phyloP scores from a whole-genome alignment of 2,797 vertebrate genomes.

The Valencia hispanica region DNA sequence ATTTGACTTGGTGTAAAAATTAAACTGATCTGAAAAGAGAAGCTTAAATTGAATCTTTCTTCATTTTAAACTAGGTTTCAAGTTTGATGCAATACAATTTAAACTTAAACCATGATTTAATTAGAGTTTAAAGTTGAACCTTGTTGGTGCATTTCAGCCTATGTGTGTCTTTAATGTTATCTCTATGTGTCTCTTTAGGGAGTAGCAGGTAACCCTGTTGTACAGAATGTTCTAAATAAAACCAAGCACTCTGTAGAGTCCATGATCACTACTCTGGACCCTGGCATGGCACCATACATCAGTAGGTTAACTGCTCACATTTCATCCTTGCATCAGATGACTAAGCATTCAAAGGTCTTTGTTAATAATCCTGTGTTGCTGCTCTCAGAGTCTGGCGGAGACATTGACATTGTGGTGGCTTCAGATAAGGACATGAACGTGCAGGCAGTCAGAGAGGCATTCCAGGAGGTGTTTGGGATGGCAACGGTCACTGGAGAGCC shows the following conservation, averaged over 20 bases:
- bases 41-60: too few species aligned
- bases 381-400: slow-evolving; percentile 91
- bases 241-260: slow-evolving; percentile 96
- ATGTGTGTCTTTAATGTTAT: too few species aligned
- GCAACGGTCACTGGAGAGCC: slow-evolving; percentile 92
- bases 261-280: slow-evolving; percentile 97
- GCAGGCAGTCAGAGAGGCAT: slow-evolving; percentile 91
- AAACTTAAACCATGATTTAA: too few species aligned
- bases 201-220: slow-evolving; percentile 92
- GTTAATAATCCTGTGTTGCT: not conserved
- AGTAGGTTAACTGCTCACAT: slow-evolving; percentile 79
- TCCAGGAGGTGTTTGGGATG: slow-evolving; percentile 96
- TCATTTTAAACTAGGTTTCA: too few species aligned
- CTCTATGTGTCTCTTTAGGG: slow-evolving; percentile 78
- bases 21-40: too few species aligned
- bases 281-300: slow-evolving; percentile 97
- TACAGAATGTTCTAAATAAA: slow-evolving; percentile 94
- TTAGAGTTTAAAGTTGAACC: too few species aligned
- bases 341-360: not conserved
- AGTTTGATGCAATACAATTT: too few species aligned
- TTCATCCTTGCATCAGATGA: not conserved
- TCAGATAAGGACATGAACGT: slow-evolving; percentile 92
- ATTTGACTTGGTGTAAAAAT: too few species aligned
- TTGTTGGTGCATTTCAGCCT: too few species aligned
- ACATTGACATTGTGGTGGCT: slow-evolving; percentile 93